These are phyloP conservation scores for Sinonovacula constricta DNA, from an alignment of 1,140 invertebrate genomes.

Conservation along the genomic window DNA sequence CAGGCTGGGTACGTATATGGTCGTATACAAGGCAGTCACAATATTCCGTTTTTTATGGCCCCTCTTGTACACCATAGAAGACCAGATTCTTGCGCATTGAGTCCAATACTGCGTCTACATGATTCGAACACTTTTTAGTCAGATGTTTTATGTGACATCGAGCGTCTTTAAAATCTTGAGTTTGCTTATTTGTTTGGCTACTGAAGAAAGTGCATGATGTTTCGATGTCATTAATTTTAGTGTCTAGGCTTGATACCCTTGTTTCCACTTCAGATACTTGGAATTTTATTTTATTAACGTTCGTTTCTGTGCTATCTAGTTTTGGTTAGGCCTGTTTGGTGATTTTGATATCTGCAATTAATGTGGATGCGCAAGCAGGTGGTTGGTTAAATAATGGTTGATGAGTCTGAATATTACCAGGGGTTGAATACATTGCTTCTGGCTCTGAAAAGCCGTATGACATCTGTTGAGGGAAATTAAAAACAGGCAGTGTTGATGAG, in stretches of 20 bases:
- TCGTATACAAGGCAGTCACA: conserved; percentile 3
- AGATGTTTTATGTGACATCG: not conserved
- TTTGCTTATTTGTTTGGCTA: not conserved
- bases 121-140: not conserved
- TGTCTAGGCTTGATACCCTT: not conserved
- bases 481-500: no score
- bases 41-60: not conserved
- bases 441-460: no score
- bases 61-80: conserved; percentile 12
- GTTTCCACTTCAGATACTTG: no score
- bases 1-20: conserved; percentile 1
- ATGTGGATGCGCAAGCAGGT: no score
- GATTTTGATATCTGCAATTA: no score
- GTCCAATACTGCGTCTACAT: not conserved
- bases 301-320: no score
- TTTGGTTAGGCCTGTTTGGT: no score
- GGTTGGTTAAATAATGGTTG: no score
- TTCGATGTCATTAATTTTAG: not conserved
- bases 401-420: no score
- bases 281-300: no score
- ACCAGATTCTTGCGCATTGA: conserved; percentile 20
- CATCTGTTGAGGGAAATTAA: no score
- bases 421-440: no score
- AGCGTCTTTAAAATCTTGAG: not conserved
- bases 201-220: not conserved